phyloP scores from a whole-genome alignment of 2,888 invertebrate species.

The Scaptomyza reducta region DNA sequence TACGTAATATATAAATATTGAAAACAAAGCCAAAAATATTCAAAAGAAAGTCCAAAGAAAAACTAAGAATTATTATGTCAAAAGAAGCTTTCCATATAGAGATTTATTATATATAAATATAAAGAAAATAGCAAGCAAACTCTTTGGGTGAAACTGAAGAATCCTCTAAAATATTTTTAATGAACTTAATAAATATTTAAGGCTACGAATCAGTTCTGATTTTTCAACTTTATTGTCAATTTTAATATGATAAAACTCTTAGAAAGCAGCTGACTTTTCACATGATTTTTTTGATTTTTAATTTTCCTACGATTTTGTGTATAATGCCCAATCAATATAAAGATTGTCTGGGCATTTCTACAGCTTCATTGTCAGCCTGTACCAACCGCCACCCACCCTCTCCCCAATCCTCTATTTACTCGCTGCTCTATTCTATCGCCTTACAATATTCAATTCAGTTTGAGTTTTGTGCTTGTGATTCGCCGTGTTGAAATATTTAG shows the following conservation, averaged over 20 bases:
- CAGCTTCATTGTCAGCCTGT: slow-evolving; percentile 40
- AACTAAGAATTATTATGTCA: too few species aligned
- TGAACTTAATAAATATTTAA: too few species aligned
- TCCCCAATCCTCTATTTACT: background rate
- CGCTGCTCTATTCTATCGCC: background rate
- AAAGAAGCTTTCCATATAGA: too few species aligned
- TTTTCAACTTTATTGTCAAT: too few species aligned
- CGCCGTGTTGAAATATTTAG: slow-evolving; percentile 71
- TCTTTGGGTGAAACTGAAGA: too few species aligned
- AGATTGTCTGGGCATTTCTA: slow-evolving; percentile 38
- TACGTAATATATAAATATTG: too few species aligned
- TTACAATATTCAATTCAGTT: slow-evolving; percentile 6
- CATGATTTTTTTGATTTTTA: background rate
- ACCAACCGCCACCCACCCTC: background rate
- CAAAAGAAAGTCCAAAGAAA: too few species aligned
- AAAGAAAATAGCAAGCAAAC: too few species aligned
- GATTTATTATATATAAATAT: too few species aligned
- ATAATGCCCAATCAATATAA: slow-evolving; percentile 28
- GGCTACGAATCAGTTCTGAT: too few species aligned
- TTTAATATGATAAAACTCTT: background rate
- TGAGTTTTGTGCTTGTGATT: slow-evolving; percentile 29
- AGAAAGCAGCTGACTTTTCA: background rate
- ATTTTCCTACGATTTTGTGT: background rate
- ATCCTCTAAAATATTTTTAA: too few species aligned
- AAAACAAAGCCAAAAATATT: background rate